A percentile compares a stretch with the other conserved stretches of the same genome.
These are phyloP conservation scores for Limnothrissa miodon DNA, from an alignment of 2,113 vertebrate species.

Conservation along the genomic window DNA sequence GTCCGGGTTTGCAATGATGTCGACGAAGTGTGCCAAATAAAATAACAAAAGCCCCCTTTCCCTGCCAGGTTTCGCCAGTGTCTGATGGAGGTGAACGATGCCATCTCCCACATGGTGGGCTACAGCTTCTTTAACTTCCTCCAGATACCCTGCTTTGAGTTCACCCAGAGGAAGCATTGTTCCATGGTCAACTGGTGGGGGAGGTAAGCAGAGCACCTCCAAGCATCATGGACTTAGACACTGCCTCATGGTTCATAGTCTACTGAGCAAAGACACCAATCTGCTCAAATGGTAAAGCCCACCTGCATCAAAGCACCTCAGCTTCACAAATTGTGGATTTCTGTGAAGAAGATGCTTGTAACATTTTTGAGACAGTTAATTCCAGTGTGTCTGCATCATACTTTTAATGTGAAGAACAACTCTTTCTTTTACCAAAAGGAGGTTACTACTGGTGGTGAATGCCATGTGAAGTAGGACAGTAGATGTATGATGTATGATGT, in stretches of 20 bases:
- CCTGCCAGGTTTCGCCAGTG: constrained; percentile 79
- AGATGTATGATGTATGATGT: neutral
- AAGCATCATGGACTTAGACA: neutral
- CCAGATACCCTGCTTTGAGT: constrained; percentile 80
- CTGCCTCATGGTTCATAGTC: neutral
- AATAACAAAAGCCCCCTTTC: neutral
- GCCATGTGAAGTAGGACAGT: neutral
- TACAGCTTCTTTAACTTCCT: constrained; percentile 83
- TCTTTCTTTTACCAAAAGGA: neutral
- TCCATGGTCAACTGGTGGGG: constrained; percentile 68
- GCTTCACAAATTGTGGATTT: neutral
- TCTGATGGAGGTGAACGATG: constrained; percentile 73
- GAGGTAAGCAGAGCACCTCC: constrained; percentile 58
- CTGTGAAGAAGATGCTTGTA: neutral
- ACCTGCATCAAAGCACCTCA: neutral
- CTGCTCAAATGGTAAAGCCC: neutral
- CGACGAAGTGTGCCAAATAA: neutral
- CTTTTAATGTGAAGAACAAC: neutral
- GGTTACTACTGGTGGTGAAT: neutral
- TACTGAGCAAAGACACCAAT: neutral
- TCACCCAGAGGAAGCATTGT: constrained; percentile 72
- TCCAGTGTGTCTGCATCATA: neutral
- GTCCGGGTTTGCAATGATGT: neutral
- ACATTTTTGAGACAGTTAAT: constrained; percentile 7
- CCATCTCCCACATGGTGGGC: constrained; percentile 80